Base-by-base conservation (phyloP, 2,113 vertebrate genomes). In the Nyctibius bracteatus region DNA sequence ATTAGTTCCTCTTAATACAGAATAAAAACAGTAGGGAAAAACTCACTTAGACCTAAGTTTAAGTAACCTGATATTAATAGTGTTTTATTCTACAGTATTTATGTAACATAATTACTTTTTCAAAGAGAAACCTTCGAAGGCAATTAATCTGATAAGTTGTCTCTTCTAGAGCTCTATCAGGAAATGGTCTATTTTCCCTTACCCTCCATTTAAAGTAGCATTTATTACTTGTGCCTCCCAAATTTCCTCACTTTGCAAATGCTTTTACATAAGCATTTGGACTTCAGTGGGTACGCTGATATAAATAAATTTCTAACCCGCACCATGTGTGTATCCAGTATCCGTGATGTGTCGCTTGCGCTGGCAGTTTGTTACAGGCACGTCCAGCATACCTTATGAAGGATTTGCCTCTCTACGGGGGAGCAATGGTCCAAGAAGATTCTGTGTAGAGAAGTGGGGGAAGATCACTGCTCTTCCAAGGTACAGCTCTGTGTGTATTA, bases 371-470 rank as follows among this genome's bases (percentile, higher is more conserved):
- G 99, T 99, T 77, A 99, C 99, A n/a, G 99, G 99, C 58, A 99
- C 99, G 0, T 99, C 99, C 88, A 99, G 99, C 96, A 99, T 99
- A 96, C 99, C 99, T 59, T 99, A 99, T 1, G 99, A 99, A 97
- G 99, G 99, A 20, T 99, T 99, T 68, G 99, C 99, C 46, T 99
- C 99, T 68, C 98, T 99, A 3, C 98, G 99, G 57, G 99, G 99
- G 28, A 99, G 99, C 92, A 99, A 99, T 2, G 99, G 99, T 55
- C 99, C 99, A 13, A 98, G 99, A 65, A 98, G 99, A 67, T 99
- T 99, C 98, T 99, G 99, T 43, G 99, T 99, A 85, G 99, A 99
- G 97, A 99, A 99, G 97, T 99, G 99, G 99, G 99, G 99, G 7
- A 99, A 99, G 97, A 99, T 99, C 98, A 99, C 99, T 19, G 99